These are phyloP conservation scores for Artibeus jamaicensis DNA, from an alignment of 2,797 vertebrate species.

Conservation along the genomic window DNA sequence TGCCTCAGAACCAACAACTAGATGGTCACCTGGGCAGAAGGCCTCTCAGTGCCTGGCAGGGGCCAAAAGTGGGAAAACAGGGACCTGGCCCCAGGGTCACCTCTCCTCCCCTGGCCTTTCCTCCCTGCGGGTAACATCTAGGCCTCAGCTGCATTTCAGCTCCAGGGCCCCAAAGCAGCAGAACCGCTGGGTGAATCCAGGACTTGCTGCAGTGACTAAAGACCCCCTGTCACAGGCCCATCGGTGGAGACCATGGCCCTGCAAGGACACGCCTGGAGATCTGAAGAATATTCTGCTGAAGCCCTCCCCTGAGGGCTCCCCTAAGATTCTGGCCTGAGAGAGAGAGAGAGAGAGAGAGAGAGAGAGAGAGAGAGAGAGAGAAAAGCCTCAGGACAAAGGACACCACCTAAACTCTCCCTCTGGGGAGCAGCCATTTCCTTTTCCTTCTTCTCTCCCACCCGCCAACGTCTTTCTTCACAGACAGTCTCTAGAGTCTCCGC, in stretches of 20 bases:
- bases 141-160: background rate
- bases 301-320: background rate
- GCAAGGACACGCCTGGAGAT: background rate
- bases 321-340: background rate
- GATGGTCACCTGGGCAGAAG: background rate
- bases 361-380: background rate
- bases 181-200: background rate
- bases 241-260: background rate
- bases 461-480: background rate
- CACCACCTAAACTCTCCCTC: background rate
- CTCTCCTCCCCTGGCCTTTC: background rate
- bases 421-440: background rate
- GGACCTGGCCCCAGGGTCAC: background rate
- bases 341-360: background rate
- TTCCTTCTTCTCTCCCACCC: too few species aligned
- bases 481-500: too few species aligned
- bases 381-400: background rate
- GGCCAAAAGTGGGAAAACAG: background rate
- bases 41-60: background rate
- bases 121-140: background rate
- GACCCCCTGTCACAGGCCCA: background rate
- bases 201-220: background rate
- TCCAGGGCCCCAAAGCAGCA: background rate
- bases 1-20: background rate
- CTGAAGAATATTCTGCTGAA: background rate